phyloP scores from a whole-genome alignment of 2,113 vertebrate species.

The Aegithalos caudatus region DNA sequence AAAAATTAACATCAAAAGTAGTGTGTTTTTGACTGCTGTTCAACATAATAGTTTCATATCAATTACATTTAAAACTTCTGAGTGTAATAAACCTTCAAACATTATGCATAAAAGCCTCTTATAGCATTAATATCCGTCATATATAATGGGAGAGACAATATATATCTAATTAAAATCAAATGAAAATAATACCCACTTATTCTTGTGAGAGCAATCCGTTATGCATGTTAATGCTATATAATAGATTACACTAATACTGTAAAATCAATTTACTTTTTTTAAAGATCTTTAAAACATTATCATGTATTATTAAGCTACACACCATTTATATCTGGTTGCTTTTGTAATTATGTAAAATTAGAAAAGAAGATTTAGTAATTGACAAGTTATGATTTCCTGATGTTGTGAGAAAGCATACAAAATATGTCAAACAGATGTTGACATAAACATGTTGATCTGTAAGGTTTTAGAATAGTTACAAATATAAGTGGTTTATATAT shows the following conservation, averaged over 20 bases:
- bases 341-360: constrained; percentile 57
- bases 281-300: constrained; percentile 60
- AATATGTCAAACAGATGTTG: constrained; percentile 45
- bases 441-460: constrained; percentile 67
- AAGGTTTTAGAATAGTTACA: constrained; percentile 48
- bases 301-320: constrained; percentile 38
- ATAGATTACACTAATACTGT: constrained; percentile 40
- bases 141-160: constrained; percentile 57
- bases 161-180: constrained; percentile 71
- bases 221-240: constrained; percentile 63
- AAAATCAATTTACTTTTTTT: constrained; percentile 58
- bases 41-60: background rate
- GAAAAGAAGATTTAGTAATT: constrained; percentile 4
- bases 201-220: constrained; percentile 61
- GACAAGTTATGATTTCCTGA: constrained; percentile 25
- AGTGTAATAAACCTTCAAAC: constrained; percentile 44
- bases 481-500: background rate
- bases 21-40: background rate
- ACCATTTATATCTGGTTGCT: constrained; percentile 43
- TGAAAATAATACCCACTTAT: constrained; percentile 48
- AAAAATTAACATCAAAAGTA: background rate
- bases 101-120: constrained; percentile 6
- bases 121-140: constrained; percentile 10
- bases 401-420: constrained; percentile 55
- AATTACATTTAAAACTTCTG: constrained; percentile 36